Evolutionary conservation across 2,113 vertebrate species (phyloP).

Genomic region (Leuciscus idus): DNA sequence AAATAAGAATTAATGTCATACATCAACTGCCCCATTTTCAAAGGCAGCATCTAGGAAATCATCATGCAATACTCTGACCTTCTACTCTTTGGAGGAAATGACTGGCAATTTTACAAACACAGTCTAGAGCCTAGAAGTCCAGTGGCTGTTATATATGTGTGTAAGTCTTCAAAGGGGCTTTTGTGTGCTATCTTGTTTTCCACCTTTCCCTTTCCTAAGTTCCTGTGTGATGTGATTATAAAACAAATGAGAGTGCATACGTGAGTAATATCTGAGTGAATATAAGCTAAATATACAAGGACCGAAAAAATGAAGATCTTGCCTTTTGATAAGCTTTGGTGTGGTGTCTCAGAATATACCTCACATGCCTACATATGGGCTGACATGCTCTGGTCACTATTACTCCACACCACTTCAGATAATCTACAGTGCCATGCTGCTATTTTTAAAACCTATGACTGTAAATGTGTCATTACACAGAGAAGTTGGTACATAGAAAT

Average conservation of each 20-base stretch:
- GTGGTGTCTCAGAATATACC: background rate
- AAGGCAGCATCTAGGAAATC: background rate
- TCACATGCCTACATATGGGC: background rate
- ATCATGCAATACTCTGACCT: background rate
- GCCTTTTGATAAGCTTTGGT: background rate
- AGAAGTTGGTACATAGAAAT: background rate
- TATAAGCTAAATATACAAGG: background rate
- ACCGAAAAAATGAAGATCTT: background rate
- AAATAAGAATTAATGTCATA: background rate
- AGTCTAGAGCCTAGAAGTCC: background rate
- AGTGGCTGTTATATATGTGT: background rate
- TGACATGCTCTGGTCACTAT: constrained; percentile 1
- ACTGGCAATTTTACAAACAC: constrained; percentile 10
- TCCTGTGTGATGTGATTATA: background rate
- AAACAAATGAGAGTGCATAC: background rate
- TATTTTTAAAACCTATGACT: constrained; percentile 14
- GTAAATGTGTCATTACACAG: background rate
- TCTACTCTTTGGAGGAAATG: background rate
- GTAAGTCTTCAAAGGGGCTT: background rate
- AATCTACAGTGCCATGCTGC: background rate
- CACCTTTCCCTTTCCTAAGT: background rate
- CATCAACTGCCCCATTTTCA: background rate
- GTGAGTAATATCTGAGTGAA: background rate
- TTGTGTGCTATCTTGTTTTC: background rate
- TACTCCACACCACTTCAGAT: constrained; percentile 22